phyloP scores from a whole-genome alignment of 1,140 invertebrate genomes.

The Drosophila azteca region DNA sequence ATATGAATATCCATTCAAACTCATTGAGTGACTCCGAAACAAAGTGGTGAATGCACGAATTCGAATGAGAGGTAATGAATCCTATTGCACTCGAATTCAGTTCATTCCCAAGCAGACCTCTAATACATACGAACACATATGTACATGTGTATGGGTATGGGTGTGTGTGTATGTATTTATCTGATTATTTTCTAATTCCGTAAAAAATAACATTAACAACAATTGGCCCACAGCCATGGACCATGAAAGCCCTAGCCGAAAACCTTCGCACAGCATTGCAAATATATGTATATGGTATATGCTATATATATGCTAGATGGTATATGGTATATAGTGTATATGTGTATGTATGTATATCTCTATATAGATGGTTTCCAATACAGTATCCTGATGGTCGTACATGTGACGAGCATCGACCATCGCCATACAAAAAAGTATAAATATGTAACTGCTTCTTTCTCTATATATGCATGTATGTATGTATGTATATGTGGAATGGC shows the following conservation, averaged over 20 bases:
- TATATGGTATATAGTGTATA: conserved; percentile 8
- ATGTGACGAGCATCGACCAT: background rate
- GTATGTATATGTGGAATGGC: conserved; percentile 14
- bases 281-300: conserved; percentile 17
- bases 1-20: too few species aligned
- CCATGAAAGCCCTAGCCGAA: conserved; percentile 11
- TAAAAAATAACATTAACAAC: conserved; percentile 70
- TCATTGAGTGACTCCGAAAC: too few species aligned
- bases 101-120: too few species aligned
- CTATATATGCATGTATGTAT: background rate
- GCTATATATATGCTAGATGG: conserved; percentile 8
- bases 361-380: conserved; percentile 47
- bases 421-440: conserved; percentile 72
- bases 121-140: background rate
- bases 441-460: conserved; percentile 53
- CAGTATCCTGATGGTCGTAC: conserved; percentile 31
- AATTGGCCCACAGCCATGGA: conserved; percentile 39
- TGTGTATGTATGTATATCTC: conserved; percentile 25
- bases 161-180: conserved; percentile 28
- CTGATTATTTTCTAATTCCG: conserved; percentile 34
- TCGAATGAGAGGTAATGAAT: too few species aligned
- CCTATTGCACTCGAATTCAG: too few species aligned
- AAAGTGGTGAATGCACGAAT: too few species aligned
- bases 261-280: conserved; percentile 59
- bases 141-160: conserved; percentile 7